Evolutionary conservation across 2,113 vertebrate genomes (phyloP).

Genomic region (Pholis gunnellus): DNA sequence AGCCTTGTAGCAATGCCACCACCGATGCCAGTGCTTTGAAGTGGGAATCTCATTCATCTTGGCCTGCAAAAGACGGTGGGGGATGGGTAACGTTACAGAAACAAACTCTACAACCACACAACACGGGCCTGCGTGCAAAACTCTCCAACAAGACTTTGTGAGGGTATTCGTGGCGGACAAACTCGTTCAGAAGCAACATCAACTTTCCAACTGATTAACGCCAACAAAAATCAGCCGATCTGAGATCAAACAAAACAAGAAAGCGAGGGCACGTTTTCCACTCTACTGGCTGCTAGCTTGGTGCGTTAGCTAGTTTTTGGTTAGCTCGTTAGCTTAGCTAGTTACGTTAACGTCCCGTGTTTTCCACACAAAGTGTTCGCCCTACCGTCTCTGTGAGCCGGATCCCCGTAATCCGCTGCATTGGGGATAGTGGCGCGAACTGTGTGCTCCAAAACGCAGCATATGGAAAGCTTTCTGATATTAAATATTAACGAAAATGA

Average conservation of each 20-base stretch:
- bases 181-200: conserved; percentile 16
- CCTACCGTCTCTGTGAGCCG: conserved; percentile 81
- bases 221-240: not conserved
- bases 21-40: conserved; percentile 80
- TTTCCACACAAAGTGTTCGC: conserved; percentile 65
- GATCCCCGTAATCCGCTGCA: conserved; percentile 79
- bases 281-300: conserved; percentile 64
- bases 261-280: conserved; percentile 80
- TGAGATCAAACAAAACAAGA: conserved; percentile 62
- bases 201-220: conserved; percentile 27
- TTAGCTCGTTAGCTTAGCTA: conserved; percentile 68
- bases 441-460: conserved; percentile 71
- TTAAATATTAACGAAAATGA: conserved; percentile 71
- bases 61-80: conserved; percentile 82
- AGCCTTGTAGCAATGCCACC: conserved; percentile 71
- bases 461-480: conserved; percentile 68
- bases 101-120: conserved; percentile 83
- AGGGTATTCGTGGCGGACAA: not conserved
- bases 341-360: conserved; percentile 69
- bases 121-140: conserved; percentile 74
- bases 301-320: conserved; percentile 51
- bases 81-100: conserved; percentile 77
- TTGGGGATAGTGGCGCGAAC: conserved; percentile 79
- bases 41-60: conserved; percentile 84
- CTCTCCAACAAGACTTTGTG: conserved; percentile 41